Evolutionary conservation across 2,113 vertebrate species (phyloP).

Genomic region (Sapajus apella): DNA sequence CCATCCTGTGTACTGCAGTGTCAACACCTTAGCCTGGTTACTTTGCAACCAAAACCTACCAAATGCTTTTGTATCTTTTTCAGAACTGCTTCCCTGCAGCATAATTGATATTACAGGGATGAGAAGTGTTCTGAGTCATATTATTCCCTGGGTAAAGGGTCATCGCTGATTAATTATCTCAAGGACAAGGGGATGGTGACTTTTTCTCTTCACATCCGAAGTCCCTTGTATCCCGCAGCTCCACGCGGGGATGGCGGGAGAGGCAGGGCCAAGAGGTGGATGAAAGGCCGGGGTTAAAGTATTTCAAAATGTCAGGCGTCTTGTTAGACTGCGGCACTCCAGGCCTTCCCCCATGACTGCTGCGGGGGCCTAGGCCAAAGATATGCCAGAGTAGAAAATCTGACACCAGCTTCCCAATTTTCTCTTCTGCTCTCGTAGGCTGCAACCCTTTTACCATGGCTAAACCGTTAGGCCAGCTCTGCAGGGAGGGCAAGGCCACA

Average conservation of each 20-base stretch:
- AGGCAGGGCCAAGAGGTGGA: slow-evolving; percentile 66
- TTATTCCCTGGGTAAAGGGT: slow-evolving; percentile 76
- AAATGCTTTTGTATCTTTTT: neutral
- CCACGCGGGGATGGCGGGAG: slow-evolving; percentile 29
- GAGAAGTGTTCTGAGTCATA: slow-evolving; percentile 45
- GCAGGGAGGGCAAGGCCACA: slow-evolving; percentile 68
- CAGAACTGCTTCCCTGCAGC: fast-evolving
- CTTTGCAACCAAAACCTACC: neutral
- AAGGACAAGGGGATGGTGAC: slow-evolving; percentile 82
- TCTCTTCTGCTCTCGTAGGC: slow-evolving; percentile 75
- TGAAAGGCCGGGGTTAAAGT: slow-evolving; percentile 74
- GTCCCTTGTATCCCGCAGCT: slow-evolving; percentile 29
- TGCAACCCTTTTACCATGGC: slow-evolving; percentile 73
- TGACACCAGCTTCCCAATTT: slow-evolving; percentile 75
- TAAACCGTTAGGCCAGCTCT: slow-evolving; percentile 76
- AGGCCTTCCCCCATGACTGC: slow-evolving; percentile 79
- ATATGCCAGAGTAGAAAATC: slow-evolving; percentile 73
- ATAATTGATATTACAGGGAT: neutral
- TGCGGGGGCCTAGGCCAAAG: slow-evolving; percentile 66
- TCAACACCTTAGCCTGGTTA: neutral
- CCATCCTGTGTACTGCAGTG: fast-evolving
- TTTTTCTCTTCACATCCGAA: slow-evolving; percentile 56
- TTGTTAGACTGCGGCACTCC: slow-evolving; percentile 84
- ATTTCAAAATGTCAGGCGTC: slow-evolving; percentile 82
- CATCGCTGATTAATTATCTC: slow-evolving; percentile 85